phyloP scores from a whole-genome alignment of 2,113 vertebrate genomes.

The Carlito syrichta region DNA sequence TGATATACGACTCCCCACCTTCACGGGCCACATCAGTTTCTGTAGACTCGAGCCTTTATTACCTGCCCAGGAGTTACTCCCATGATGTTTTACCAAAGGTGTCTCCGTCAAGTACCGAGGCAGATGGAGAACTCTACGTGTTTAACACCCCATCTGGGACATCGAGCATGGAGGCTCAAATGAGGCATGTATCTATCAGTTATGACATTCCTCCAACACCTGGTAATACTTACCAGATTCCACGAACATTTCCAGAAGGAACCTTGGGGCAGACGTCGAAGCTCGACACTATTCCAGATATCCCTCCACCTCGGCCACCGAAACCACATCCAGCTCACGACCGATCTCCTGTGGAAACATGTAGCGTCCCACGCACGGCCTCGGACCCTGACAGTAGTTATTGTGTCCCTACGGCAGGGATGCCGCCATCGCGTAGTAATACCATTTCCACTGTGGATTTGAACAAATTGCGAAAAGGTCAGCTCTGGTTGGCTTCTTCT shows the following conservation, averaged over 20 bases:
- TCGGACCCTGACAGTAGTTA: slow-evolving; percentile 94
- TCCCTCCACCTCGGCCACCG: slow-evolving; percentile 95
- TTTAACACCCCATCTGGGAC: slow-evolving; percentile 88
- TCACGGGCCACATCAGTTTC: slow-evolving; percentile 84
- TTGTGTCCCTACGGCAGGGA: slow-evolving; percentile 86
- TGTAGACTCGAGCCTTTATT: slow-evolving; percentile 89
- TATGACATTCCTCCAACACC: slow-evolving; percentile 96
- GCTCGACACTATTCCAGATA: slow-evolving; percentile 86
- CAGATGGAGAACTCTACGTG: slow-evolving; percentile 89
- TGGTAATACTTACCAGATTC: slow-evolving; percentile 93
- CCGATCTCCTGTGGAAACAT: slow-evolving; percentile 92
- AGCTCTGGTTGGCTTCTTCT: background rate
- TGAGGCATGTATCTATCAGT: slow-evolving; percentile 92
- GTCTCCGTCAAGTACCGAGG: slow-evolving; percentile 84
- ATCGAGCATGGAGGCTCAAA: slow-evolving; percentile 87
- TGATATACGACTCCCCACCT: slow-evolving; percentile 92
- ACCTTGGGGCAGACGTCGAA: slow-evolving; percentile 84
- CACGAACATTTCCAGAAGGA: slow-evolving; percentile 87
- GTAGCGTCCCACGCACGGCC: slow-evolving; percentile 85
- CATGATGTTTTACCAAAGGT: slow-evolving; percentile 93
- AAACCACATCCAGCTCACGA: slow-evolving; percentile 92
- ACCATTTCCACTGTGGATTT: slow-evolving; percentile 93
- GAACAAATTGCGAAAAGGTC: slow-evolving; percentile 93
- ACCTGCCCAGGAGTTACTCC: slow-evolving; percentile 94
- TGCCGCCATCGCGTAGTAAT: slow-evolving; percentile 90